These are phyloP conservation scores for Dipus sagitta DNA, from an alignment of 2,797 vertebrate species.

Conservation along the genomic window DNA sequence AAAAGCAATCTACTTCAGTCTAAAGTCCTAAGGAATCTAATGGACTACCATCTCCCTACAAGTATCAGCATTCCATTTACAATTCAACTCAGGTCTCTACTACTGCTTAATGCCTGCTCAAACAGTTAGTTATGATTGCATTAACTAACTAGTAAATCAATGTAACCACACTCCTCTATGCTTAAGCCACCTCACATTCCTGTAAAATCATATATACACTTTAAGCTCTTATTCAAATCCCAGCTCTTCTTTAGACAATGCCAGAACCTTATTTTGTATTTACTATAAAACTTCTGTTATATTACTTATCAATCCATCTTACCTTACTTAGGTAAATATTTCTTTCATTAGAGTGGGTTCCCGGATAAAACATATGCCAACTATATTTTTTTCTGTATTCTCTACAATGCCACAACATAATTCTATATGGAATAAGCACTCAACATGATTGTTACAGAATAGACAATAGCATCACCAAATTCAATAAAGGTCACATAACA, in stretches of 20 bases:
- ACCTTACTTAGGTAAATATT: not conserved
- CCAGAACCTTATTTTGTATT: constrained; percentile 4
- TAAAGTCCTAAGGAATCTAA: not conserved
- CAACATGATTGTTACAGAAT: not conserved
- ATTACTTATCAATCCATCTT: not conserved
- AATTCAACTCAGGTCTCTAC: not conserved
- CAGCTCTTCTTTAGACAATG: not conserved
- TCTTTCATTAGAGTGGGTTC: not conserved
- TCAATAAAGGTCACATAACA: not conserved
- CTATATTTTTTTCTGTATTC: constrained; percentile 18
- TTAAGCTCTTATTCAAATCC: not conserved
- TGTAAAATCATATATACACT: not conserved
- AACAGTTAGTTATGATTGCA: not conserved
- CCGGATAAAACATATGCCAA: not conserved
- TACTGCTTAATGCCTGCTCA: not conserved
- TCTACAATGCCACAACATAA: not conserved
- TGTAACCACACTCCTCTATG: no score
- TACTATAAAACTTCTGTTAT: not conserved
- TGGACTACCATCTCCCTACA: not conserved
- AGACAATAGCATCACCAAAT: not conserved
- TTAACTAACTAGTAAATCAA: not conserved
- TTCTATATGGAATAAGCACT: not conserved
- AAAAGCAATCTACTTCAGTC: not conserved
- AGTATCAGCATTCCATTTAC: not conserved
- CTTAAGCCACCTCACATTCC: not conserved